A percentile compares a stretch with the other conserved stretches of the same genome.
Evolutionary conservation across 2,888 invertebrate genomes (phyloP).

Genomic region (Drosophila bunnanda): DNA sequence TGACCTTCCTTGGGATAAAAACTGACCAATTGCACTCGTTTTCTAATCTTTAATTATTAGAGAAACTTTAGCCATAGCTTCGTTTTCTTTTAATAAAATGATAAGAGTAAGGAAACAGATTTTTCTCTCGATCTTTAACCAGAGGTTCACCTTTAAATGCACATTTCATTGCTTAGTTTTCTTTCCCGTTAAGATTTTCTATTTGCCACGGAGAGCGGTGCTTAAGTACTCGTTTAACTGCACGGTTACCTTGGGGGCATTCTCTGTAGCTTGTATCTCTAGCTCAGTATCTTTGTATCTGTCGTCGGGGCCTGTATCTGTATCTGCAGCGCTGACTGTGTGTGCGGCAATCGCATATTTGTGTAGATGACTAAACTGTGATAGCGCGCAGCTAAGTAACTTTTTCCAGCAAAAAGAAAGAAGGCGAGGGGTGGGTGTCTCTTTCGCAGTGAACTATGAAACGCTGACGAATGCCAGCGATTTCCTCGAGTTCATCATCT

Average conservation of each 20-base stretch:
- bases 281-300: conserved; percentile 23
- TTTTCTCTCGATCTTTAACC: neutral
- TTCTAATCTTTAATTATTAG: neutral
- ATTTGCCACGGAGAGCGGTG: conserved; percentile 29
- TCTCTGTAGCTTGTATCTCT: conserved; percentile 55
- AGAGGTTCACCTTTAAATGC: neutral
- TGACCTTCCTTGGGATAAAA: neutral
- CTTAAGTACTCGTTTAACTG: conserved; percentile 40
- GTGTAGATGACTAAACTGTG: conserved; percentile 72
- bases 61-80: neutral
- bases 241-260: conserved; percentile 43
- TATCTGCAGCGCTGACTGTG: conserved; percentile 14
- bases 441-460: conserved; percentile 28
- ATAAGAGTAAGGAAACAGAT: neutral
- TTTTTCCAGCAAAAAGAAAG: conserved; percentile 19
- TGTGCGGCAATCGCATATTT: conserved; percentile 56
- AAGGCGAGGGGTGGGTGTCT: conserved; percentile 4
- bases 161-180: conserved; percentile 36
- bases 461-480: conserved; percentile 48
- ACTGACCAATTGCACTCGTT: neutral
- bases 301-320: conserved; percentile 2
- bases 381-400: conserved; percentile 48
- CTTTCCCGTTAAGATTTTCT: conserved; percentile 60
- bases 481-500: conserved; percentile 39
- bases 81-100: neutral